Base-by-base conservation (phyloP, 2,113 vertebrate genomes). In the Oenanthe oenanthe region DNA sequence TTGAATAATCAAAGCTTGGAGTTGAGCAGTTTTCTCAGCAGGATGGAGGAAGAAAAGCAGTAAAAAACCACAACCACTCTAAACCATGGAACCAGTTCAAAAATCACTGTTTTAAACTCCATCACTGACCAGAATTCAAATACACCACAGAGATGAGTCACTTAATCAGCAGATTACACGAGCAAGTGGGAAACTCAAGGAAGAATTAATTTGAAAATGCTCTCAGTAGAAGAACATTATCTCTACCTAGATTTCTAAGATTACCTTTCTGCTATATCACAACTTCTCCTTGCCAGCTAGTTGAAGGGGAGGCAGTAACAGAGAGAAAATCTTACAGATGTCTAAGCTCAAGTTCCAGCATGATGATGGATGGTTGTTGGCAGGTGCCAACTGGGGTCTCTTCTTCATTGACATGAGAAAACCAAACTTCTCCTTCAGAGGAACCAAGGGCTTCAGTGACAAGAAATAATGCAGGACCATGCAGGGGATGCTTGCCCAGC, bases 1-100 rank as follows among this genome's bases (percentile, higher is more conserved):
- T 63, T 78, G 36, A 95, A 94, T 89, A 96, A 95, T 89, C 92
- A 91, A 93, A 93, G 57, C 84, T 84, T 7, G 0, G 68, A 90
- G 66, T 6, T 85, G 63, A 68, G 58, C 77, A 72, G 80, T 81
- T 86, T 92, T 88, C 83, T 92, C 89, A 89, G 88, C 79, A 95
- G 85, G 67, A 53, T 56, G 26, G 28, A 94, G 34, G 32, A 93
- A 93, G 45, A 82, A 80, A 77, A 28, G n/a, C 74, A 96, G 66
- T 54, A 68, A 88, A 95, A 95, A 48, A 71, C 4, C 61, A 67
- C 65, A 32, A 8, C 48, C 20, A 22, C n/a, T 83, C 73, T 78
- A 26, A 77, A 60, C 67, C 80, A 82, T 54, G 83, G 85, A 80
- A 75, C 38, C 7, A 8, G 76, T 61, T 82, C 82, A 89, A 94